phyloP scores from a whole-genome alignment of 2,113 vertebrate species.

The Fregetta grallaria region DNA sequence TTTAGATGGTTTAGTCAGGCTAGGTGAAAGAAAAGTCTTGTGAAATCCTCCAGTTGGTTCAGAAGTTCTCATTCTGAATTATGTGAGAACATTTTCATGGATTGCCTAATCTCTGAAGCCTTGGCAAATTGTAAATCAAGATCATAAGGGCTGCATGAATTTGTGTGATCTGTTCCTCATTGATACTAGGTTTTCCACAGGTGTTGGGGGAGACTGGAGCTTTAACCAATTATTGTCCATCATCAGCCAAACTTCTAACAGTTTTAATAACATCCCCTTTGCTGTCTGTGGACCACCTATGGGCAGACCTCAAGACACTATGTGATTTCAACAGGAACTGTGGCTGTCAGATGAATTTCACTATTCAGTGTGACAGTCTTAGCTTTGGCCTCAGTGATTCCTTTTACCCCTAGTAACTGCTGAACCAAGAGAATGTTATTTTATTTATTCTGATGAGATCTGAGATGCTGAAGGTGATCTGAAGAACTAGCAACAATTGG shows the following conservation, averaged over 20 bases:
- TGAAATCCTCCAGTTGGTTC: background rate
- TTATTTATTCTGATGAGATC: background rate
- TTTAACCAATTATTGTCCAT: background rate
- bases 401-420: background rate
- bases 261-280: background rate
- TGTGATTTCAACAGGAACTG: background rate
- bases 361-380: background rate
- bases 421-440: background rate
- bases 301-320: background rate
- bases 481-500: background rate
- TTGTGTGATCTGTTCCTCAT: background rate
- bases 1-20: background rate
- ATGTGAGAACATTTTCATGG: background rate
- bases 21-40: background rate
- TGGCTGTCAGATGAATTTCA: background rate
- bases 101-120: background rate
- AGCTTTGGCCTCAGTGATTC: background rate
- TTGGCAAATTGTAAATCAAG: background rate
- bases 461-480: background rate
- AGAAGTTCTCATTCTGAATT: background rate
- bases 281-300: background rate
- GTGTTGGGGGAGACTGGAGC: background rate
- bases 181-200: background rate
- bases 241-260: background rate
- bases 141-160: background rate